Base-by-base conservation (phyloP, 2,797 vertebrate species). In the Siniperca undulata region DNA sequence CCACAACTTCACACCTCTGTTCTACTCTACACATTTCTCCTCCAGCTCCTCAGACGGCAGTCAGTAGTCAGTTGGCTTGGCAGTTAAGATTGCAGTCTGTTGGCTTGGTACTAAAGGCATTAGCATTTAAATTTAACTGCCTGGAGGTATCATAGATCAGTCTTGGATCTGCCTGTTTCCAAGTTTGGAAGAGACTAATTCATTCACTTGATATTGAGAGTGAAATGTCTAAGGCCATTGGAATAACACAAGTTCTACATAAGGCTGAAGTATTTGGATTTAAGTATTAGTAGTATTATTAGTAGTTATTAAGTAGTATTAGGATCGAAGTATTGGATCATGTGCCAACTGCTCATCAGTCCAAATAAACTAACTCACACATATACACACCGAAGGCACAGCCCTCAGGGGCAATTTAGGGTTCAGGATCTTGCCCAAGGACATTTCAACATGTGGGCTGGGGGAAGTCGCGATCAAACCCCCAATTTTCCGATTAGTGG, bases 51-150 rank as follows among this genome's bases (percentile, higher is more conserved):
- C 76, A 70, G 53, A 55, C 30, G 65, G 82, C 78, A 84, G 82
- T 82, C 64, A 52, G 81, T 17, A 76, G 84, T 84, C 80, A 66
- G 78, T 56, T 48, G 84, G 56, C 78, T 55, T 73, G 88, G 74
- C 86, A 79, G 83, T 80, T 80, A 34, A 87, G 84, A 90, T 89
- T 85, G 88, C 81, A 68, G 78, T 93, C 73, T 80, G 78, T 70
- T 24, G 60, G 66, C 75, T 84, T 46, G 3, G 61, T 55, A 74
- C 73, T 85, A 46, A 91, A 86, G 64, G 83, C 83, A 94, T 93
- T 94, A 92, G 92, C 93, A 93, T 93, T 93, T 93, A 92, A 88
- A 94, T 92, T 65, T 81, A 77, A 86, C 69, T 83, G 86, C 88
- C 87, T 64, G 77, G 30, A 89, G 90, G 80, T 80, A 81, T 91